These are phyloP conservation scores for Ectropis grisescens DNA, from an alignment of 1,140 invertebrate species.

Conservation along the genomic window DNA sequence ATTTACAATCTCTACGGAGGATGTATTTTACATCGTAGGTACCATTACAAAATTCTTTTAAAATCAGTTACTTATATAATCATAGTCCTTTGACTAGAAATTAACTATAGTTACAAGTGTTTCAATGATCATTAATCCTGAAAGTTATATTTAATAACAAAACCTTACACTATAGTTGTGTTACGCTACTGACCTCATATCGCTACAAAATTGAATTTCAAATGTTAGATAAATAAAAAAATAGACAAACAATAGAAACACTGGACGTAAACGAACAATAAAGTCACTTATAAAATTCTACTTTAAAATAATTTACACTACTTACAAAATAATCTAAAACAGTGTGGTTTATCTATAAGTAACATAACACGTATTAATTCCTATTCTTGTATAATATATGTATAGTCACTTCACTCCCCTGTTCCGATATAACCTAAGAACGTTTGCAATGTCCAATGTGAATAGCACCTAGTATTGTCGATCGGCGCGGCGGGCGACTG, in stretches of 20 bases:
- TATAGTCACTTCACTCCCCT: conserved; percentile 57
- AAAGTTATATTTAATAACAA: conserved; percentile 13
- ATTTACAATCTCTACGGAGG: no score
- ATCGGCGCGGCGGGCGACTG: conserved; percentile 14
- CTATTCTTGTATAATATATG: conserved; percentile 49
- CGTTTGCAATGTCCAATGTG: conserved; percentile 55
- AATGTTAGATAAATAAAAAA: conserved; percentile 42
- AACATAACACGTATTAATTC: conserved; percentile 64
- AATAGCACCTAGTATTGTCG: conserved; percentile 68
- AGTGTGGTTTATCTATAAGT: conserved; percentile 45
- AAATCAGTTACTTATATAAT: conserved; percentile 34
- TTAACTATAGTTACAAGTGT: conserved; percentile 27
- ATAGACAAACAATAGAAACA: conserved; percentile 56
- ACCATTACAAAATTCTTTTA: no score
- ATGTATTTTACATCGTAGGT: no score
- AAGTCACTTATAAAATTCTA: conserved; percentile 42
- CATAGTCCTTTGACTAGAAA: conserved; percentile 63
- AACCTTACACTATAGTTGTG: conserved; percentile 33
- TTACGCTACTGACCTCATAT: conserved; percentile 61
- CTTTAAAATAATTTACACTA: conserved; percentile 61
- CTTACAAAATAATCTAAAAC: conserved; percentile 58
- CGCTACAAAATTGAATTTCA: conserved; percentile 61
- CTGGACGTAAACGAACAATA: conserved; percentile 60
- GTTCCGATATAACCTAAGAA: conserved; percentile 43
- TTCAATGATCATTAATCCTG: no score